Evolutionary conservation across 2,797 vertebrate species (phyloP).

Genomic region (Falco cherrug): DNA sequence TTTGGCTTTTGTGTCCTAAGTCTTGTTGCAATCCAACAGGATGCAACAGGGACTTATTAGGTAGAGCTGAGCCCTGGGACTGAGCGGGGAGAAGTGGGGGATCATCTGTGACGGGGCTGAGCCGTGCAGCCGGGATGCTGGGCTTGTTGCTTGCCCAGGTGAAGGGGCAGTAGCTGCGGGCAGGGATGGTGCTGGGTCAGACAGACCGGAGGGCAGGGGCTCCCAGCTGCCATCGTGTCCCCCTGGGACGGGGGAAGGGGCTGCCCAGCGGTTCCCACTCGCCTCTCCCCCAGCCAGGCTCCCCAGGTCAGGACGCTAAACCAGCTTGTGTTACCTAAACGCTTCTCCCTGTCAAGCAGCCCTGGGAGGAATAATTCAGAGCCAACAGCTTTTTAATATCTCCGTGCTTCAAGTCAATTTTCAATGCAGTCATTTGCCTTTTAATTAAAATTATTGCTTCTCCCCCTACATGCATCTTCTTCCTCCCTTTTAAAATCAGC

Average conservation of each 20-base stretch:
- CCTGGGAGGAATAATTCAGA: conserved; percentile 27
- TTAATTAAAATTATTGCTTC: conserved; percentile 77
- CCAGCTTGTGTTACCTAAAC: background rate
- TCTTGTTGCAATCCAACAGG: background rate
- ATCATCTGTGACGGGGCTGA: fast-evolving
- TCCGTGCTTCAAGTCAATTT: conserved; percentile 63
- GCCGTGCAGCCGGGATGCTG: fast-evolving
- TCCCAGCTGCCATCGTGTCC: background rate
- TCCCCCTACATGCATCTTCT: background rate
- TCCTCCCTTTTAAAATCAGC: background rate
- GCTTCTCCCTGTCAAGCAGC: background rate
- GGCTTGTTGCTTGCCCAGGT: background rate
- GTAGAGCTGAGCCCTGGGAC: background rate
- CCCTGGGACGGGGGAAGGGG: background rate
- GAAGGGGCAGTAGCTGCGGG: background rate
- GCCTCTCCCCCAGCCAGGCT: background rate
- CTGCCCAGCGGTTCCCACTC: background rate
- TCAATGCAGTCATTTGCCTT: conserved; percentile 58
- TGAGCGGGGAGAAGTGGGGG: fast-evolving
- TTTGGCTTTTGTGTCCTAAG: background rate
- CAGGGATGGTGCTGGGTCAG: fast-evolving
- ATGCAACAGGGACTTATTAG: background rate
- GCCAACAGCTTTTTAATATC: conserved; percentile 75
- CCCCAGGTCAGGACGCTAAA: background rate
- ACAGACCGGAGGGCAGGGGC: background rate